Evolutionary conservation across 1,140 invertebrate genomes (phyloP).

Genomic region (Brachionus manjavacas): DNA sequence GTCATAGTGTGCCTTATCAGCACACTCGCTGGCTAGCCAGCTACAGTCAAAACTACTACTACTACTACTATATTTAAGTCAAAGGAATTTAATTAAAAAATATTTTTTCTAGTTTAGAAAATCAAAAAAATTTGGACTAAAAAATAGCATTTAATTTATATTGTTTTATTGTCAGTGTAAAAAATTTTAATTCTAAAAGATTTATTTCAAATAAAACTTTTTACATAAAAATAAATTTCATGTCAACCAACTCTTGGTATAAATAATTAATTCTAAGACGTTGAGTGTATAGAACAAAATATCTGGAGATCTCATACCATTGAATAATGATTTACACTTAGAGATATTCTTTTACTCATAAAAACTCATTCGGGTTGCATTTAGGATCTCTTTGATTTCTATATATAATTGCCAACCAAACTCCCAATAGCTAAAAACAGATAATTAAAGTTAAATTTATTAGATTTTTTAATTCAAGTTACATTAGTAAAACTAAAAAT

Average conservation of each 20-base stretch:
- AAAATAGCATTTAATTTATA: too few species aligned
- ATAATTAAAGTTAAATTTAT: slow-evolving; percentile 43
- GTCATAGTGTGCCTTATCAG: too few species aligned
- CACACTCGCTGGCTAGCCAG: too few species aligned
- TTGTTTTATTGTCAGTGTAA: too few species aligned
- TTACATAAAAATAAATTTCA: background rate
- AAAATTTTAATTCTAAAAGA: background rate
- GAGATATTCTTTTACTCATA: slow-evolving; percentile 62
- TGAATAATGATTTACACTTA: slow-evolving; percentile 25
- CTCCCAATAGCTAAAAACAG: slow-evolving; percentile 81
- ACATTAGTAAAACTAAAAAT: slow-evolving; percentile 98
- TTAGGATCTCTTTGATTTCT: slow-evolving; percentile 93
- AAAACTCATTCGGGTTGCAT: slow-evolving; percentile 89
- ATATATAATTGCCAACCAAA: slow-evolving; percentile 90
- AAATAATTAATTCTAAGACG: slow-evolving; percentile 41
- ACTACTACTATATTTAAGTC: too few species aligned
- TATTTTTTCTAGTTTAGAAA: too few species aligned
- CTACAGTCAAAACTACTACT: too few species aligned
- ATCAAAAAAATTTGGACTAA: too few species aligned
- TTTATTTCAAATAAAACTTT: background rate
- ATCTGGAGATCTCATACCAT: background rate
- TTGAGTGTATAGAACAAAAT: slow-evolving; percentile 30
- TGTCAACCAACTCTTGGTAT: background rate
- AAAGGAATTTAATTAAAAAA: too few species aligned
- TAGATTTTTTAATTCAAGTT: slow-evolving; percentile 47